These are phyloP conservation scores for Xenops minutus DNA, from an alignment of 2,797 vertebrate genomes.

Conservation along the genomic window DNA sequence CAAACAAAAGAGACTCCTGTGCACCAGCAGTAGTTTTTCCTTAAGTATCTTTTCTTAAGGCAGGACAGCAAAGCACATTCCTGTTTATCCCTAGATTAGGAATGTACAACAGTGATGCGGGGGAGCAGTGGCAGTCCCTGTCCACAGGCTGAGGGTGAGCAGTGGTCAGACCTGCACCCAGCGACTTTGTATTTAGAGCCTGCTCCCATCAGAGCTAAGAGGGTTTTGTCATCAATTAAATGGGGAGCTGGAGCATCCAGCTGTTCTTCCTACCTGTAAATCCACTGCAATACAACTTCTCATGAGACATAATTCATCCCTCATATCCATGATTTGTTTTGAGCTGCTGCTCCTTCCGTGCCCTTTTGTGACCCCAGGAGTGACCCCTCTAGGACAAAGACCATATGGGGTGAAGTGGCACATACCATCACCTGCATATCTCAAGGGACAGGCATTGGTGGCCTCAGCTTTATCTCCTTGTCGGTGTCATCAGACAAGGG, in stretches of 20 bases:
- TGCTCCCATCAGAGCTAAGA: not conserved
- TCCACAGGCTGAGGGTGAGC: not conserved
- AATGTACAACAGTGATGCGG: not conserved
- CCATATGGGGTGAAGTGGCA: not conserved
- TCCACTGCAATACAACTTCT: not conserved
- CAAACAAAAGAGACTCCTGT: not conserved
- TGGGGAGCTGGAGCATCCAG: not conserved
- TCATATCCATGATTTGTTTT: not conserved
- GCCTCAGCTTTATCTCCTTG: constrained; percentile 7
- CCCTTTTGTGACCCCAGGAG: not conserved
- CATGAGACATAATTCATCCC: not conserved
- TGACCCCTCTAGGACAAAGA: not conserved
- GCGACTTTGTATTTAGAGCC: not conserved
- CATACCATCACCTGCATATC: not conserved
- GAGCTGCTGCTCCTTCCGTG: not conserved
- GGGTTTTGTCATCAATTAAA: not conserved
- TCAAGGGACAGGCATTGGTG: not conserved
- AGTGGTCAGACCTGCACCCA: not conserved
- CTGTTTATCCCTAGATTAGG: not conserved
- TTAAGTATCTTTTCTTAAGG: not conserved
- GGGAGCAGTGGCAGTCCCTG: not conserved
- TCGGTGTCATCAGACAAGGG: not conserved
- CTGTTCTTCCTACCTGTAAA: not conserved
- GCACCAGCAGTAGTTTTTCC: not conserved
- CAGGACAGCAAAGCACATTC: not conserved